phyloP scores from a whole-genome alignment of 2,888 invertebrate genomes.

The Criorhina ranunculi region DNA sequence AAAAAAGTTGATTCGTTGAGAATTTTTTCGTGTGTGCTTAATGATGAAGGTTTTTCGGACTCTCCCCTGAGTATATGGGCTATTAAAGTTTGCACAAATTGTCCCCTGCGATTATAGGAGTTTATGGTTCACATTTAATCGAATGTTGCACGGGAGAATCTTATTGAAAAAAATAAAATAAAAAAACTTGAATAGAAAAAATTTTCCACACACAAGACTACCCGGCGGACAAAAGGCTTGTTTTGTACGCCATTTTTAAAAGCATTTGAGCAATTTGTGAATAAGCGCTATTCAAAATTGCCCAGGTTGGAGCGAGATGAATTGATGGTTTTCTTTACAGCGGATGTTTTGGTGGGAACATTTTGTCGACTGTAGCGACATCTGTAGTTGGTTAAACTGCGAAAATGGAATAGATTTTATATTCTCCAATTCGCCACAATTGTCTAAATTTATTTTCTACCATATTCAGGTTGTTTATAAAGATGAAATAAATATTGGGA shows the following conservation, averaged over 20 bases:
- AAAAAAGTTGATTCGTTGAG: slow-evolving; percentile 48
- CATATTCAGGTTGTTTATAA: too few relatives aligned
- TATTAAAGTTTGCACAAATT: slow-evolving; percentile 51
- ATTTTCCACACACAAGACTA: slow-evolving; percentile 72
- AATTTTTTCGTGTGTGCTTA: slow-evolving; percentile 45
- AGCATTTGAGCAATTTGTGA: slow-evolving; percentile 80
- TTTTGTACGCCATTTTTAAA: slow-evolving; percentile 88
- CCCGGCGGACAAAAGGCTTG: slow-evolving; percentile 88
- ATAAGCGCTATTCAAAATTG: slow-evolving; percentile 57
- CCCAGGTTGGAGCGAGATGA: slow-evolving; percentile 51
- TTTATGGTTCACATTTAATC: slow-evolving; percentile 54
- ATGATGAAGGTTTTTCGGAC: slow-evolving; percentile 24
- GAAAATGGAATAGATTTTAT: slow-evolving; percentile 35
- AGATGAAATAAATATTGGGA: too few relatives aligned
- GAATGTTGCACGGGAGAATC: slow-evolving; percentile 59
- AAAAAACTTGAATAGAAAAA: slow-evolving; percentile 68
- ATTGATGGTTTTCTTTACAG: slow-evolving; percentile 33
- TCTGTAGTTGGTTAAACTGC: neutral
- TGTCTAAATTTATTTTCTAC: too few relatives aligned
- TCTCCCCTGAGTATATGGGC: neutral
- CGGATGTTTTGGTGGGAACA: slow-evolving; percentile 29
- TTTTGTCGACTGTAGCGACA: slow-evolving; percentile 33
- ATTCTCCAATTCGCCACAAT: neutral
- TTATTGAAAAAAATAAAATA: slow-evolving; percentile 70
- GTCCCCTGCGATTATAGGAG: slow-evolving; percentile 30